phyloP scores from a whole-genome alignment of 2,888 invertebrate genomes.

The Rotaria socialis region DNA sequence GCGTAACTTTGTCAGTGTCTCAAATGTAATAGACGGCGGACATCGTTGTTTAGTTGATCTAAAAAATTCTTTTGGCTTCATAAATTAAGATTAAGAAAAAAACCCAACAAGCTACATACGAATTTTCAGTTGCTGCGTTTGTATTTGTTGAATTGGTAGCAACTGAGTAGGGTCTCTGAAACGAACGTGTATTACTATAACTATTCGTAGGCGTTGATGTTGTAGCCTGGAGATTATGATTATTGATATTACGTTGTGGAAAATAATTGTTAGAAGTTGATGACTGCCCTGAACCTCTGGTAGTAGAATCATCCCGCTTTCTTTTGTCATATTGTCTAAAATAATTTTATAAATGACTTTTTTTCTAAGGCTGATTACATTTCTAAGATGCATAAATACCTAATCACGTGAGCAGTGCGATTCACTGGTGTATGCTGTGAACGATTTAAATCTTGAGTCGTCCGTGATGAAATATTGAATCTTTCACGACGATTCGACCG shows the following conservation, averaged over 20 bases:
- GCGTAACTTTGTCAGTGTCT: not conserved
- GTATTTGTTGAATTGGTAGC: not conserved
- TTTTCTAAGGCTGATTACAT: not conserved
- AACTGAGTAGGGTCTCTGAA: not conserved
- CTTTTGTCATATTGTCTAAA: not conserved
- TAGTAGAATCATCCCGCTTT: not conserved
- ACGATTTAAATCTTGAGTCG: not conserved
- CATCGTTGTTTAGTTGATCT: not conserved
- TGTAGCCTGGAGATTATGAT: not conserved
- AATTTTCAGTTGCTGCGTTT: not conserved
- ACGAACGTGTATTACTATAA: not conserved
- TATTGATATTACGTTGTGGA: not conserved
- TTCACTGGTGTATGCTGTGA: not conserved
- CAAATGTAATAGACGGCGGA: not conserved
- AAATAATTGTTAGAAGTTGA: not conserved
- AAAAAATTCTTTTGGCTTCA: not conserved
- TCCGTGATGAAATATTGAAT: not conserved
- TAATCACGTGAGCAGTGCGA: not conserved
- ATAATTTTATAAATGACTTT: not conserved
- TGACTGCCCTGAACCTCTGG: not conserved
- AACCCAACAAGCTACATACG: not conserved
- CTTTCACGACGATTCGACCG: not conserved
- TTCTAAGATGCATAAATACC: not conserved
- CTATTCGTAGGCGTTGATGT: no score
- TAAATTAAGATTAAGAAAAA: not conserved